Conservation (phyloP, 2,888 invertebrate species). For the Lasius platythorax region DNA sequence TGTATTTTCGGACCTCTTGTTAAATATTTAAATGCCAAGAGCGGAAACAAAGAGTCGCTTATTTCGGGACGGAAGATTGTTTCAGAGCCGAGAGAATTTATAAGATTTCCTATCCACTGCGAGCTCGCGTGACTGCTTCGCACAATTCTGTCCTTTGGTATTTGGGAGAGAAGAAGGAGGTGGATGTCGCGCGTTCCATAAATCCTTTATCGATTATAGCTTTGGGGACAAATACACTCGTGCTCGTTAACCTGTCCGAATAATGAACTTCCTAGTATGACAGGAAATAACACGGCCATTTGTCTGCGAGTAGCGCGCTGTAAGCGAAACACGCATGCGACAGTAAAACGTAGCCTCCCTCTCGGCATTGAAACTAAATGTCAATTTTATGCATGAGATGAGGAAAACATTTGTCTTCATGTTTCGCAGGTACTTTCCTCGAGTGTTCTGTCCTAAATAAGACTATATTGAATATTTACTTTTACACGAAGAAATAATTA, state of each 20-base stretch:
- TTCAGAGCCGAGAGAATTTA: conserved; percentile 31
- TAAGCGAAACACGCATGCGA: conserved; percentile 20
- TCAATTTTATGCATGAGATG: conserved; percentile 38
- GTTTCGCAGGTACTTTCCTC: neutral
- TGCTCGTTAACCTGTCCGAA: conserved; percentile 26
- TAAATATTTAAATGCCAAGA: conserved; percentile 75
- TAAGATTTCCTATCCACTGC: conserved; percentile 47
- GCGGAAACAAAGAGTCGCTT: conserved; percentile 51
- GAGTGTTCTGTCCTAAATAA: neutral
- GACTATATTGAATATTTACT: neutral
- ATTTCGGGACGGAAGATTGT: conserved; percentile 30
- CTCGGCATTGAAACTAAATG: conserved; percentile 17
- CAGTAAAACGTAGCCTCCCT: neutral
- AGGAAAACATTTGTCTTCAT: conserved; percentile 27
- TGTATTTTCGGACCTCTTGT: conserved; percentile 71
- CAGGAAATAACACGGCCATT: conserved; percentile 27
- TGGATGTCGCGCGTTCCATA: conserved; percentile 31
- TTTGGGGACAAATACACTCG: conserved; percentile 20
- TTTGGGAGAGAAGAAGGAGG: neutral
- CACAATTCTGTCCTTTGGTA: neutral
- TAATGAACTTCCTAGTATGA: conserved; percentile 36
- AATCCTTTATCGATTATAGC: conserved; percentile 50
- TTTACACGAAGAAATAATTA: neutral
- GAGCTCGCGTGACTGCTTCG: conserved; percentile 53
- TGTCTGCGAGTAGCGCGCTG: conserved; percentile 21